Evolutionary conservation across 1,140 invertebrate species (phyloP), one percentile per base, ranked within the genome.

Genomic region (Dufourea novaeangliae): DNA sequence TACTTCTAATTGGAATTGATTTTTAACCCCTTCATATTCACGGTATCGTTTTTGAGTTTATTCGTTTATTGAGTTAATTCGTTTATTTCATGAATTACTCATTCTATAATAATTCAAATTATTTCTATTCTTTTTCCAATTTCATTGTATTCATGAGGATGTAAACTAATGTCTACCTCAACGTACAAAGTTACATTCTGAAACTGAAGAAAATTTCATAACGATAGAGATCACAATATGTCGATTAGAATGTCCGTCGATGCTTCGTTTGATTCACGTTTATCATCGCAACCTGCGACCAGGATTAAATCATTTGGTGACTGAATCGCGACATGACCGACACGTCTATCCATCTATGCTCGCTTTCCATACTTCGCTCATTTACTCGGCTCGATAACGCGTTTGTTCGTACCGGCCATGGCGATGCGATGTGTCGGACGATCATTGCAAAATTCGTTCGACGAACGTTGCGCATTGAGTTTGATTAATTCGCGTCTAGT

Each of bases 401-500:
- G 77, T 71, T 83, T 80, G 80, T 73, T 83, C 68, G 46, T 82
- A 80, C 63, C 75, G 68, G 34, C n/a, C 8, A 37, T 8, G 34
- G 34, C 44, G 75, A 77, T 66, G 52, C 79, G 75, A 77, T 66
- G 52, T 74, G 61, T 57, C 63, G 63, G 68, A 75, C 29, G 72
- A 75, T 68, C 69, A 79, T 74, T 76, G 82, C 82, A 87, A 87
- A 86, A 87, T 86, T 71, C 75, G 54, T 80, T 67, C 71, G 74
- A n/a, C 63, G 73, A 62, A 59, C 68, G 72, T 52, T 29, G 46
- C 62, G 67, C 78, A 73, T 71, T 59, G 70, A 82, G 78, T 85
- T 85, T 86, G 85, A 86, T 87, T 87, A 87, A 87, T 86, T 86
- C 69, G 59, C 67, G 37, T 64, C 22, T 61, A 37, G 63, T 59